Base-by-base conservation (phyloP, 2,113 vertebrate genomes). In the Vulpes ferrilata region DNA sequence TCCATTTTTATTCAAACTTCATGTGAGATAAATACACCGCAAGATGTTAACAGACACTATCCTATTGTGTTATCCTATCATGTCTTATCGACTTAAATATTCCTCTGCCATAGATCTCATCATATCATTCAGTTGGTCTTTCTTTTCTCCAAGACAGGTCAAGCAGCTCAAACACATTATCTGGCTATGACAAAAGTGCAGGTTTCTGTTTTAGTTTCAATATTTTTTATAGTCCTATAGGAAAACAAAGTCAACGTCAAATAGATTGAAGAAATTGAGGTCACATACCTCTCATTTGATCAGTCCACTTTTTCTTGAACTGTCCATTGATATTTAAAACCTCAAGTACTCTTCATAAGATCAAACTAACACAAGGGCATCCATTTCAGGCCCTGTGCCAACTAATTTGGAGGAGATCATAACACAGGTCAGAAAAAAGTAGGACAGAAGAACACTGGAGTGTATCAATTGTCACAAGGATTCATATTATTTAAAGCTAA, bases 181-280 rank as follows among this genome's bases (percentile, higher is more conserved):
- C 38, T 91, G n/a, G 25, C 30, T 74, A 57, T 2, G 17, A 82
- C 13, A 89, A 79, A 95, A 84, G 35, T 32, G 80, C 0, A 43
- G 8, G 7, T 93, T 95, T 95, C 53, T 80, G 43, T 60, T 95
- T 86, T 25, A 71, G 35, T 85, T 93, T 30, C 8, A 51, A 27
- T 94, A 65, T 82, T 69, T 96, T 76, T 88, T 69, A 67, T 79
- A 3, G 53, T 32, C 60, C 51, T 95, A 69, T 67, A 85, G 62
- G 1, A 57, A 78, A 97, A 93, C 15, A 97, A 97, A 91, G 60
- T 27, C 38, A 22, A 4, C 89, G 96, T 97, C 48, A 89, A 25
- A 96, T 1, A 82, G 4, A 53, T 59, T 27, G 38, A 73, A 60
- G 78, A 95, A 93, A 89, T 71, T 79, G 92, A 87, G 74, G 57